These are phyloP conservation scores for Elgaria multicarinata DNA, from an alignment of 2,113 vertebrate genomes.

Conservation along the genomic window DNA sequence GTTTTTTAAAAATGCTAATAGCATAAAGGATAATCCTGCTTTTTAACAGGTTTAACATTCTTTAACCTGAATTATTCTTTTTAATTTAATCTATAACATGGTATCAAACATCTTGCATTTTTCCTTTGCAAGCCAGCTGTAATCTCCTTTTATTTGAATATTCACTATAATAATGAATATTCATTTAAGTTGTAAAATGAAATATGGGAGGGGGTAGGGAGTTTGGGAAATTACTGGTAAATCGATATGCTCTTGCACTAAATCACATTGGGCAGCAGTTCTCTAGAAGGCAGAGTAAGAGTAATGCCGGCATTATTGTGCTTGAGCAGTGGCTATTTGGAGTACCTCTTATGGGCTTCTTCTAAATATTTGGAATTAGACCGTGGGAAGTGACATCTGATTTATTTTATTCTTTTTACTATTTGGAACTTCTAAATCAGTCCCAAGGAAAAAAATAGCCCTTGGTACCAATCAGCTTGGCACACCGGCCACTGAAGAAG, in stretches of 20 bases:
- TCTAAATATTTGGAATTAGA: too few relatives aligned
- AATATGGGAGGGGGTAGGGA: conserved; percentile 21
- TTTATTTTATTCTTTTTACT: too few relatives aligned
- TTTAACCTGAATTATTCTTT: conserved; percentile 38
- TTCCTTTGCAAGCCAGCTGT: conserved; percentile 39
- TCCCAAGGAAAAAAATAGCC: too few relatives aligned
- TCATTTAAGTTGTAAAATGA: conserved; percentile 41
- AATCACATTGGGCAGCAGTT: background rate
- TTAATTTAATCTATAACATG: conserved; percentile 31
- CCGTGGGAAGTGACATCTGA: too few relatives aligned
- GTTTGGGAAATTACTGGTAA: background rate
- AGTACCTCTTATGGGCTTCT: too few relatives aligned
- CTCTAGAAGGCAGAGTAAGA: background rate
- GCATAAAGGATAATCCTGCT: background rate
- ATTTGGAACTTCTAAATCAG: too few relatives aligned
- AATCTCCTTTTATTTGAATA: conserved; percentile 28
- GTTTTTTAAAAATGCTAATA: background rate
- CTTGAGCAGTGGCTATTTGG: too few relatives aligned
- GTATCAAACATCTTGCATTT: conserved; percentile 12
- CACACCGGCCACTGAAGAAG: too few relatives aligned
- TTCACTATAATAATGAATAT: too few relatives aligned
- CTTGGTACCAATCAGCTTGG: too few relatives aligned
- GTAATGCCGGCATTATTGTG: too few relatives aligned
- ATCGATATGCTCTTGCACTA: background rate
- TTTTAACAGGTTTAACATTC: conserved; percentile 16